Conservation (phyloP, 2,797 vertebrate species). For the Otus scops region DNA sequence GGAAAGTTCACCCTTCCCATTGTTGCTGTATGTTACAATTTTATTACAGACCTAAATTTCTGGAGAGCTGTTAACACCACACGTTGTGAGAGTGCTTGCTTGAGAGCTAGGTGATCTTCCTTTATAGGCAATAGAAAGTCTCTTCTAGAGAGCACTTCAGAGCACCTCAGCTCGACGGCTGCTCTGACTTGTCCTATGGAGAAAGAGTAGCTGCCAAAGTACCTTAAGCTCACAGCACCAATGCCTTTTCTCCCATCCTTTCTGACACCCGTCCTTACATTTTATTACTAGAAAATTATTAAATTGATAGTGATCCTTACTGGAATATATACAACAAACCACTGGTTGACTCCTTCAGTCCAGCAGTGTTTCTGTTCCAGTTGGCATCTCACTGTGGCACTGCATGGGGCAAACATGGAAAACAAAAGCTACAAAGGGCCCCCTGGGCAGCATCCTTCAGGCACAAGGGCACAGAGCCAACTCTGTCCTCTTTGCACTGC, state of each 20-base stretch:
- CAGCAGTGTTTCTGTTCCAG: background rate
- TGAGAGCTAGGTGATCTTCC: background rate
- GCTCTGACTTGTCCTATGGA: background rate
- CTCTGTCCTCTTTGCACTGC: background rate
- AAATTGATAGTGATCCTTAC: background rate
- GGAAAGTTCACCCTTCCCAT: background rate
- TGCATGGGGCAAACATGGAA: background rate
- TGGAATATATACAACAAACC: background rate
- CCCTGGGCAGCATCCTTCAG: background rate
- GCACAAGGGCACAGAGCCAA: background rate
- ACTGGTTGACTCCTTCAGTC: background rate
- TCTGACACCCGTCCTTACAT: background rate
- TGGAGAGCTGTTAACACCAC: background rate
- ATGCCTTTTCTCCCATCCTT: background rate
- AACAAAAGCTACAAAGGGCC: background rate
- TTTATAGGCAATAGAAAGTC: background rate
- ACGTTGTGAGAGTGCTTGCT: fast-evolving
- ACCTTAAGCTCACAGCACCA: background rate
- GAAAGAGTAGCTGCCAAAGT: background rate
- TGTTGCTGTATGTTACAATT: background rate
- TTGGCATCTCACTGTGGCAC: background rate
- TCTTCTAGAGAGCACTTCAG: background rate
- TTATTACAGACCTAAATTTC: background rate
- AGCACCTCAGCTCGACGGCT: background rate
- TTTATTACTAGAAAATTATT: background rate